Evolutionary conservation across 2,888 invertebrate species (phyloP), one percentile per base, ranked within the genome.

Genomic region (Aspidiotus rigidus): DNA sequence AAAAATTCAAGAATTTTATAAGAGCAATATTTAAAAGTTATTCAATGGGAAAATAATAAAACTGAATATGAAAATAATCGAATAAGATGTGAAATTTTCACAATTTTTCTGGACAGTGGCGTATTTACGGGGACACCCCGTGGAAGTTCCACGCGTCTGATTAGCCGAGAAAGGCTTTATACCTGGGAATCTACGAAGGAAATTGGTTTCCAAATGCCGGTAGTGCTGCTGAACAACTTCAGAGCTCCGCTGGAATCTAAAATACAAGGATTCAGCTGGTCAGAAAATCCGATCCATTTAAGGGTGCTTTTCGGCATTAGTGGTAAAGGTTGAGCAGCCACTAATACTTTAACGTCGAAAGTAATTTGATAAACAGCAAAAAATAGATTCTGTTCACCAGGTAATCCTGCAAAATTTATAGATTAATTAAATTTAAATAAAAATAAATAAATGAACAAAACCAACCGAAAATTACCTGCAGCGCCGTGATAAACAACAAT

Each of bases 191-290:
- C 83, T 8, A 89, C 86, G 76, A 92, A 87, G 73, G 88, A 87
- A 40, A 90, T 82, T 0, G 92, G 91, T 76, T 86, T 82, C 96
- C 96, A 96, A 7, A 85, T 79, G 54, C 84, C 84, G 62, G 86
- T 80, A 49, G 44, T 67, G 40, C 59, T 59, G 54, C 84, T 84
- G 66, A 86, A 85, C 70, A 84, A 80, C 28, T 83, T 79, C 72
- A 86, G 85, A 74, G 88, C 85, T 0, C 95, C 95, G 53, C 83
- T 81, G 7, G 86, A 86, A 79, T 97, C 96, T 76, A 84, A 82
- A 16, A 86, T 81, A 41, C 85, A 84, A 0, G 93, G 89, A 0
- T 92, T 88, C 0, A 93, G 92, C 71, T 84, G 84, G 76, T 92
- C 93, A 0, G 89, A 85, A 73, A 88, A 86, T 15, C 88, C 96